Conservation (phyloP, 2,797 vertebrate genomes). For the Gymnopithys bicolor region DNA sequence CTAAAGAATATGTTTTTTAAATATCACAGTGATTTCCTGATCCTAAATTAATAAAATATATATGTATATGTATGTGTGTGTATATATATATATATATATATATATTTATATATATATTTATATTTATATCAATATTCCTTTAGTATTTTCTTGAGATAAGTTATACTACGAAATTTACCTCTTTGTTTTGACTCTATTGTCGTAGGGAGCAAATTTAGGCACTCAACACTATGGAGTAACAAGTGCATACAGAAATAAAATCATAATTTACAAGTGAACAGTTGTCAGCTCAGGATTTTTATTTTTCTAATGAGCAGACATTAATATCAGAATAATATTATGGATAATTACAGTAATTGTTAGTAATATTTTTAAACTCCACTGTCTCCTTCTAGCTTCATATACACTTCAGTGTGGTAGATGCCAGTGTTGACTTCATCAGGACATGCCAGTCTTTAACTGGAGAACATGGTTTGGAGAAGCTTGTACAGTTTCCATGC, state of each 20-base stretch:
- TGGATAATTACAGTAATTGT: not conserved
- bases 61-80: too few relatives aligned
- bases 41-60: not conserved
- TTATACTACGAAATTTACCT: not conserved
- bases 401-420: not conserved
- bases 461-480: not conserved
- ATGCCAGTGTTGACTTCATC: not conserved
- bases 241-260: not conserved
- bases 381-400: not conserved
- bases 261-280: not conserved
- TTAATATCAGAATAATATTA: not conserved
- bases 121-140: not conserved
- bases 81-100: too few relatives aligned
- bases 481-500: not conserved
- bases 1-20: not conserved
- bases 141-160: not conserved
- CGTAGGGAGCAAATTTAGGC: not conserved
- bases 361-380: not conserved
- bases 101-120: too few relatives aligned
- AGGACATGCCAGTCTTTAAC: constrained; percentile 32
- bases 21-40: not conserved
- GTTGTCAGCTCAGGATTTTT: not conserved
- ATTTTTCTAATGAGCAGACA: not conserved
- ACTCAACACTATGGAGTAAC: not conserved
- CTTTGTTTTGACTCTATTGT: not conserved